Percentiles rank a stretch among this genome's conserved stretches.
These are phyloP conservation scores for Sapayoa aenigma DNA, from an alignment of 2,113 vertebrate genomes.

Conservation along the genomic window DNA sequence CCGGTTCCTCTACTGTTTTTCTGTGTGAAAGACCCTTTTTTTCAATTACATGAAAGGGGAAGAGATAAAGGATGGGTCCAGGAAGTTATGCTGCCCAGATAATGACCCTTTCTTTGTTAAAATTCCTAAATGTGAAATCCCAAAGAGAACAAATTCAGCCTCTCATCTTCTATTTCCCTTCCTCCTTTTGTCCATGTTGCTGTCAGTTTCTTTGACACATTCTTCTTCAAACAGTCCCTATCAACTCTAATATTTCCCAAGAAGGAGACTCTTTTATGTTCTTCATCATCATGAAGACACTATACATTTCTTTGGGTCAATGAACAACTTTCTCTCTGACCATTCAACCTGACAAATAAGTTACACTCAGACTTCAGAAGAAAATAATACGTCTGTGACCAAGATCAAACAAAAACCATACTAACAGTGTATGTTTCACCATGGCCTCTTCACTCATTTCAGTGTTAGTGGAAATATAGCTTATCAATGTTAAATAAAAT, in stretches of 20 bases:
- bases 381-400: slow-evolving; percentile 23
- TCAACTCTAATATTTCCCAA: slow-evolving; percentile 62
- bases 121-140: slow-evolving; percentile 47
- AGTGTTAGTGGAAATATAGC: not conserved
- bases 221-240: slow-evolving; percentile 64
- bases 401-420: slow-evolving; percentile 39
- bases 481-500: not conserved
- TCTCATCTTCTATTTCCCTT: slow-evolving; percentile 50
- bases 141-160: slow-evolving; percentile 41
- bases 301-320: slow-evolving; percentile 63
- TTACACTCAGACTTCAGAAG: slow-evolving; percentile 54
- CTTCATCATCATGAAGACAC: slow-evolving; percentile 51
- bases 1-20: not conserved
- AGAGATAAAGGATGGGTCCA: slow-evolving; percentile 60
- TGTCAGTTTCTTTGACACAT: slow-evolving; percentile 51
- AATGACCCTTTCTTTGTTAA: slow-evolving; percentile 54
- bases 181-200: slow-evolving; percentile 49
- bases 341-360: slow-evolving; percentile 70
- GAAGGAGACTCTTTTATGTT: slow-evolving; percentile 60
- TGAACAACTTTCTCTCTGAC: slow-evolving; percentile 52
- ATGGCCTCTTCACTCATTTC: not conserved
- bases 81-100: slow-evolving; percentile 57
- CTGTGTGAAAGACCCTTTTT: slow-evolving; percentile 12
- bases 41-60: slow-evolving; percentile 44
- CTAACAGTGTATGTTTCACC: slow-evolving; percentile 30